Evolutionary conservation across 2,113 vertebrate species (phyloP), one percentile per base, ranked within the genome.

Genomic region (Leucopternis melanops): DNA sequence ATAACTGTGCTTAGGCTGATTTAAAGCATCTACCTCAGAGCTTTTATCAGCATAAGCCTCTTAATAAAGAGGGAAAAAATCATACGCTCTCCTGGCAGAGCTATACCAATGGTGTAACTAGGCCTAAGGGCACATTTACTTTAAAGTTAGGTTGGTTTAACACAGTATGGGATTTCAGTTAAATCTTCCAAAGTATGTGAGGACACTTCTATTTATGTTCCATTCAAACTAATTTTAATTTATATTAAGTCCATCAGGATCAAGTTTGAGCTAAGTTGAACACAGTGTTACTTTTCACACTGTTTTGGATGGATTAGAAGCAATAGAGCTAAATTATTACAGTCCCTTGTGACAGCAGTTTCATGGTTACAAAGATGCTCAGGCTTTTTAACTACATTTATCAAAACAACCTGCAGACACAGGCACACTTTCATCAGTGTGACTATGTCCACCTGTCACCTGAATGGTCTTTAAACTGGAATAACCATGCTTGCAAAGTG

Each of bases 201-300:
- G 57, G 52, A 79, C 65, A n/a, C 44, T 82, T 94, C 92, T 94
- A 94, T 89, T 96, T 94, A 79, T 88, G 69, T 92, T 88, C 77
- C 31, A 47, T 86, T 94, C 57, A 58, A 20, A 40, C 65, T 86
- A 25, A 81, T 72, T 93, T 94, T 84, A 91, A 86, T 84, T 87
- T 94, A 42, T 87, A 61, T 87, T 87, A 92, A 94, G 91, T 89
- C 88, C 57, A 75, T 85, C 65, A 91, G 83, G 88, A 94, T 95
- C 70, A 82, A 69, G 54, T 72, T 49, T 61, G 81, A 92, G 81
- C 52, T 87, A 62, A 92, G 62, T 49, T 96, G 78, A 77, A 38
- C 55, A 27, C 2, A 1, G 47, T 22, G 54, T 84, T 96, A 49
- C 52, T 89, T 73, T 83, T 95, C 65, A 82, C 12, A 47, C 34